Evolutionary conservation across 2,797 vertebrate genomes (phyloP), one percentile per base, ranked within the genome.

Genomic region (Lithobates sylvaticus): DNA sequence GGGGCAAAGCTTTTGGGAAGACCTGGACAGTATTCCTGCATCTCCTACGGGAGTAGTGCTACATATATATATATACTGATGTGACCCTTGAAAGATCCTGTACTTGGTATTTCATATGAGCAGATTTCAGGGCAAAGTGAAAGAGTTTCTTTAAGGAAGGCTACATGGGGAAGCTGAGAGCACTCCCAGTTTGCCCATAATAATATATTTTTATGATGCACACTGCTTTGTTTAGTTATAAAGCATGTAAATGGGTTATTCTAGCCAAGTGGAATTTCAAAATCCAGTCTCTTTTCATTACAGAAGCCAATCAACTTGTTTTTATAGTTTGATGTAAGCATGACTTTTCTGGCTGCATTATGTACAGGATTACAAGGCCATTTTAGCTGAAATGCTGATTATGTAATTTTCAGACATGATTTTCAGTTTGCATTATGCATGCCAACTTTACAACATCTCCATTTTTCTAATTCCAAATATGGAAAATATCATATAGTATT

Each of bases 111-210:
- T 44, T 44, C 1, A 44, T 44, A 18, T 54, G 13, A 21, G 50
- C 3, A 58, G 1, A 58, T 58, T 18, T 58, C 5, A 58, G 15
- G 15, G 15, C 18, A 58, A 21, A 10, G 3, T 21, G 16, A 58
- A 13, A 18, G 16, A 21, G 50, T 21, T 3, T 58, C 50, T 54
- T 54, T 18, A 58, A 58, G 15, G 16, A 58, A 58, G 18, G 50
- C 50, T 18, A 58, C 50, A 58, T 18, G 36, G 15, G 75, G 36
- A 58, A 75, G 58, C 39, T 67, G 72, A 75, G 67, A 67, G 26
- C 21, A 26, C 73, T 50, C 47, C 42, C 64, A 2, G 27, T 50
- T 54, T 77, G 44, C 74, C 74, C 75, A 84, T 68, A 84, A 27
- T 36, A 9, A 13, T 54, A 54, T 27, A 6, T 70, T 54, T 58